Evolutionary conservation across 2,797 vertebrate species (phyloP).

Genomic region (Ctenochaetus hawaiiensis): DNA sequence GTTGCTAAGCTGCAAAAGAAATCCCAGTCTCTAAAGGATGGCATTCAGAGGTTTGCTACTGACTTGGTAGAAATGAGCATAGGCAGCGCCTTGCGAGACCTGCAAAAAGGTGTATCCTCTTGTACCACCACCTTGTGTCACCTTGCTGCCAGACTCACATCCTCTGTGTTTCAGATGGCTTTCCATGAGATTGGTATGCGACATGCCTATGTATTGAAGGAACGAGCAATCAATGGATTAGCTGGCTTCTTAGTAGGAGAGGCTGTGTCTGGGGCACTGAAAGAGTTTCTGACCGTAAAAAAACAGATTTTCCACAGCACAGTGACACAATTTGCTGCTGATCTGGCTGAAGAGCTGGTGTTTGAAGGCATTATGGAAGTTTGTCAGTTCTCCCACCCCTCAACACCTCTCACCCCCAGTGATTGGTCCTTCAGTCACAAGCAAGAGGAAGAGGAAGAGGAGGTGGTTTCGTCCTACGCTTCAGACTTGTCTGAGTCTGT

Average conservation of each 20-base stretch:
- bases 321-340: constrained; percentile 92
- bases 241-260: constrained; percentile 94
- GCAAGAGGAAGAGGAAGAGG: constrained; percentile 83
- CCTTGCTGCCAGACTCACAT: constrained; percentile 93
- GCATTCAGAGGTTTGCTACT: constrained; percentile 94
- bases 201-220: constrained; percentile 90
- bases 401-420: constrained; percentile 87
- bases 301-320: constrained; percentile 96
- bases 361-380: constrained; percentile 99
- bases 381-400: constrained; percentile 96
- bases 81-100: constrained; percentile 94
- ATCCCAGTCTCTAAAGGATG: constrained; percentile 90
- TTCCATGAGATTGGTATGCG: constrained; percentile 97
- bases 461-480: constrained; percentile 93
- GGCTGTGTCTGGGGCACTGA: constrained; percentile 92
- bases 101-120: constrained; percentile 95
- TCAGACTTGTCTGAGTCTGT: constrained; percentile 97
- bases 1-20: constrained; percentile 88
- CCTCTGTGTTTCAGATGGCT: constrained; percentile 97
- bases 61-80: constrained; percentile 97
- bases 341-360: constrained; percentile 96
- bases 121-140: constrained; percentile 96
- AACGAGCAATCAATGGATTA: constrained; percentile 92
- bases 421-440: constrained; percentile 79
- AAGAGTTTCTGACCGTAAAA: constrained; percentile 92